Conservation (phyloP, 2,113 vertebrate genomes). For the Hiodon tergisus region DNA sequence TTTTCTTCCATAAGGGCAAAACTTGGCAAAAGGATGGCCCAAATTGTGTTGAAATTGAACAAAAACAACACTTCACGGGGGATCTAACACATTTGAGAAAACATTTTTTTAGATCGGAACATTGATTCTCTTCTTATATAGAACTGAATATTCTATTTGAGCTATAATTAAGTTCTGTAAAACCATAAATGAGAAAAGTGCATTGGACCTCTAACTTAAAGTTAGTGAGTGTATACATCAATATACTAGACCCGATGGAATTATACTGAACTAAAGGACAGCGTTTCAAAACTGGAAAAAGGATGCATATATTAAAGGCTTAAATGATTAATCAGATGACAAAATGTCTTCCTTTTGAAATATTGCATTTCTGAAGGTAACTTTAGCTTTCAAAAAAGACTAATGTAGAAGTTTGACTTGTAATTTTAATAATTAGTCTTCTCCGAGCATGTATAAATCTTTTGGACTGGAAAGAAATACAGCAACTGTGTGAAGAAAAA, state of each 20-base stretch:
- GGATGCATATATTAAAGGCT: conserved; percentile 50
- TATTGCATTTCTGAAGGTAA: conserved; percentile 51
- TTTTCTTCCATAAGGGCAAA: too few relatives aligned
- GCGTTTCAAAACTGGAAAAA: conserved; percentile 43
- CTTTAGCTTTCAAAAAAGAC: conserved; percentile 57
- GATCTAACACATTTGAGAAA: too few relatives aligned
- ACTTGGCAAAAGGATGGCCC: too few relatives aligned
- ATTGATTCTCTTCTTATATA: too few relatives aligned
- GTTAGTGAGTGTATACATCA: too few relatives aligned
- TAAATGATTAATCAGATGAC: conserved; percentile 49
- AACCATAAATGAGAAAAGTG: too few relatives aligned
- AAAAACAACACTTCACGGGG: too few relatives aligned
- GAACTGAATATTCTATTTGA: too few relatives aligned
- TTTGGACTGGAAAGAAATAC: conserved; percentile 38
- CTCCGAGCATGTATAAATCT: conserved; percentile 47
- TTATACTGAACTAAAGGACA: conserved; percentile 39
- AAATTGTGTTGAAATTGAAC: too few relatives aligned
- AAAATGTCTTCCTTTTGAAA: conserved; percentile 40
- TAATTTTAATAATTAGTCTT: conserved; percentile 49
- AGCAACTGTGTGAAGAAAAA: conserved; percentile 34
- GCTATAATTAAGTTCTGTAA: too few relatives aligned
- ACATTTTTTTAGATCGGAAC: too few relatives aligned
- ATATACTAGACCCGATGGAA: conserved; percentile 6
- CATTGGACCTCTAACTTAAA: too few relatives aligned
- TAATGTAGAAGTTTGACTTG: conserved; percentile 49